Base-by-base conservation (phyloP, 2,797 vertebrate genomes). In the Adelosebastes latens region DNA sequence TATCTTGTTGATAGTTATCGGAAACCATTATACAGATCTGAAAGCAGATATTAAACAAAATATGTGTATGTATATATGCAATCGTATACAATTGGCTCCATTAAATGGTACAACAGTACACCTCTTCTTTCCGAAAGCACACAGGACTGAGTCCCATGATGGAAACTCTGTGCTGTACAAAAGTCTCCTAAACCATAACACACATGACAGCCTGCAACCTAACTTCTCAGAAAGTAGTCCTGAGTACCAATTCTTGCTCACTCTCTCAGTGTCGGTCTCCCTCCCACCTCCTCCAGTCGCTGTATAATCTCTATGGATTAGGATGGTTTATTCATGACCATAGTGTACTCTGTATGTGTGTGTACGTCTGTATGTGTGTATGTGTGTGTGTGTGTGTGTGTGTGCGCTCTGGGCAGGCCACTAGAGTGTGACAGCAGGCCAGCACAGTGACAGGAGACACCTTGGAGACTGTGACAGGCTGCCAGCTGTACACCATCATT, bases 381-480 rank as follows among this genome's bases (percentile, higher is more conserved):
- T 79, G 62, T 67, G 39, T 61, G 66, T 63, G 63, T 71, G 46
- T 83, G 76, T 88, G 64, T 80, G 75, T 64, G 75, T 85, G 81
- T 29, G 84, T 55, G 80, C 6, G 80, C 87, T 92, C 89, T 90
- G 89, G 93, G 92, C 93, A 93, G 93, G 91, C 93, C 94, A 94
- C 93, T 94, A 94, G 94, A 94, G 94, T 95, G 93, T 94, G 94
- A 95, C 93, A 95, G 93, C 93, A 93, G 94, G 93, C 94, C 92
- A 94, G 93, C 92, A 90, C 92, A 89, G 90, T 95, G 94, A 95
- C 94, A 95, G 92, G 94, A 94, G 94, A 95, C 94, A 95, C 93
- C 94, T 94, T 95, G 92, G 94, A 94, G 93, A 94, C 92, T 92
- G 92, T 95, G 93, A 94, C 94, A 95, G 94, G 93, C 90, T 94